Evolutionary conservation across 2,888 invertebrate genomes (phyloP), one percentile per base, ranked within the genome.

Genomic region (Zele albiditarsus): DNA sequence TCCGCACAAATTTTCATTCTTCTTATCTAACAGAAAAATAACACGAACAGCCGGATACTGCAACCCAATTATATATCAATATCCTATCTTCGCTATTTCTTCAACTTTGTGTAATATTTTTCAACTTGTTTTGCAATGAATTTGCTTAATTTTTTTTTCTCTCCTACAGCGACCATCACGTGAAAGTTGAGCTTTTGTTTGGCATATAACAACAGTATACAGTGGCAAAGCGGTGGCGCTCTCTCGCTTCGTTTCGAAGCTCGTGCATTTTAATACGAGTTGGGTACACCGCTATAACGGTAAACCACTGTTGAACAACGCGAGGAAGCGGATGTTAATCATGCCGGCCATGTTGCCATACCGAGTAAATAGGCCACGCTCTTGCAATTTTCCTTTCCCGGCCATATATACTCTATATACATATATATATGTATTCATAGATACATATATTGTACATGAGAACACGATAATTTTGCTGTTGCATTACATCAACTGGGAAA

Each of bases 261-360:
- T 69, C 72, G 68, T 76, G 75, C 75, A 72, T 72, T 73, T 75
- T 75, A 75, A 75, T 75, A 75, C 71, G 68, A 72, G 71, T 68
- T 63, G 67, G 69, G 63, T 57, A 27, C 66, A 72, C 42, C 46
- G 63, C 75, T 72, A 72, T 73, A 73, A 68, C 75, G 71, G 69
- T 75, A 75, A 75, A 75, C 72, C 73, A 74, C 76, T 71, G 71
- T 78, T 77, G 76, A 80, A 79, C 76, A 77, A 76, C 74, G 69
- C 76, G 46, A 46, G 76, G 70, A 28, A 71, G 72, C 66, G 71
- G 71, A 76, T 80, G 79, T 81, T 82, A 81, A 82, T 81, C 82
- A 80, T 74, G 71, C 72, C 74, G 80, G 75, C 76, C 79, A 76
- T 75, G 69, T 62, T 71, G 73, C 74, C 62, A 53, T 53, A 79